Base-by-base conservation (phyloP, 1,140 invertebrate genomes). In the Trinorchestia longiramus region DNA sequence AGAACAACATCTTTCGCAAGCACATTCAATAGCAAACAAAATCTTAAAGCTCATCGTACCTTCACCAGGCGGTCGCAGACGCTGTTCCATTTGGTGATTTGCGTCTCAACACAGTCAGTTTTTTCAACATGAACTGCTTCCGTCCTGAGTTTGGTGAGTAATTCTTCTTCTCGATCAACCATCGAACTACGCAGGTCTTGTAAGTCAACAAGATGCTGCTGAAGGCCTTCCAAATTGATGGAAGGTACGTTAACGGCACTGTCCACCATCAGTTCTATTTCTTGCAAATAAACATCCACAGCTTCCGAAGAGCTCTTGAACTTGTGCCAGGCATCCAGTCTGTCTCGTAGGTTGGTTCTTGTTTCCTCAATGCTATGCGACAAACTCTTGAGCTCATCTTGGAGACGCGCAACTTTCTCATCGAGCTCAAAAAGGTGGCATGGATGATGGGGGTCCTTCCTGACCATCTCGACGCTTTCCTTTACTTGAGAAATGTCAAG, bases 121-220 rank as follows among this genome's bases (percentile, higher is more conserved):
- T 98, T 98, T 95, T 98, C 98, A 96, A 99, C 97, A 23, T 98
- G 98, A 95, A 98, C 98, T 0, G 98, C 98, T 0, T 98, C 98
- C 0, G 98, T 97, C 94, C 98, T 97, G 95, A 99, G 97, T 97
- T 98, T 98, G 95, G 98, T 98, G 96, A 99, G 98, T 91, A 98
- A 97, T 47, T 94, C 92, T 96, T 98, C 98, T 96, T 98, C 98
- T 95, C 98, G 98, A 91, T 97, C 98, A 43, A 98, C 98, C 96
- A 98, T 97, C 97, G 98, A 98, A 88, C 98, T 98, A 96, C 97
- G 98, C 88, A 98, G 97, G 91, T 98, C 98, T 98, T 98, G 97
- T 96, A 97, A 97, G 96, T 96, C 96, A 96, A 96, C 96, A 95
- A 96, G 95, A 77, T 96, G 96, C 17, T 91, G 96, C 95, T 95